Evolutionary conservation across 2,797 vertebrate genomes (phyloP), one percentile per base, ranked within the genome.

Genomic region (Eutrigla gurnardus): DNA sequence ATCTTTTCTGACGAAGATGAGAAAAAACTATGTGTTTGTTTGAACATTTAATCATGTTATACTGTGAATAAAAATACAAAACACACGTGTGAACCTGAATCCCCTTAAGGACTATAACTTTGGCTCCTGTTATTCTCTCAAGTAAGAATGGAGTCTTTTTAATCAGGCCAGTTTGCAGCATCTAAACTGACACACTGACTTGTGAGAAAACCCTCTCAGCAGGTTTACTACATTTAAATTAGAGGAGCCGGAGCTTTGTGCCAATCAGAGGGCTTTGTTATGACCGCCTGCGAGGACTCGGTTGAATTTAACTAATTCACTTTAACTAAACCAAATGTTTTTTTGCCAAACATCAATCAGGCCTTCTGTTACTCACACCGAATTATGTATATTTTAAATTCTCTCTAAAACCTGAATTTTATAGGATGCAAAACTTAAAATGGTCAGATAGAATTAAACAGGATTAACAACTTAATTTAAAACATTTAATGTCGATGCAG

Each of bases 191-290:
- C 66, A 77, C 55, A 39, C 40, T 65, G 67, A 70, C 67, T 73
- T 25, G 25, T 25, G 25, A 25, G 68, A 65, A 72, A 82, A 69
- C 46, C 33, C 63, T 74, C 75, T 50, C 80, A 74, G 78, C 60
- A 63, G 73, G 75, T 74, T 71, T 50, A 60, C 25, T 65, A 36
- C 18, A 45, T 63, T 75, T 50, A 37, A 69, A 43, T 61, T 37
- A 36, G 45, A 62, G 64, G 46, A 63, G 46, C 33, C 39, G 42
- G 43, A 25, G 25, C 15, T 53, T 45, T 62, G 65, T 81, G 82
- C 77, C 77, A 84, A 33, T 84, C 69, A 65, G 35, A 0, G 2
- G 3, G 55, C 64, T 83, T 83, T 77, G 78, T 72, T 70, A 52
- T 75, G 70, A 65, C 75, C 72, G 50, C 69, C 67, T 60, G 33